Base-by-base conservation (phyloP, 2,888 invertebrate genomes). In the Steinernema hermaphroditum region DNA sequence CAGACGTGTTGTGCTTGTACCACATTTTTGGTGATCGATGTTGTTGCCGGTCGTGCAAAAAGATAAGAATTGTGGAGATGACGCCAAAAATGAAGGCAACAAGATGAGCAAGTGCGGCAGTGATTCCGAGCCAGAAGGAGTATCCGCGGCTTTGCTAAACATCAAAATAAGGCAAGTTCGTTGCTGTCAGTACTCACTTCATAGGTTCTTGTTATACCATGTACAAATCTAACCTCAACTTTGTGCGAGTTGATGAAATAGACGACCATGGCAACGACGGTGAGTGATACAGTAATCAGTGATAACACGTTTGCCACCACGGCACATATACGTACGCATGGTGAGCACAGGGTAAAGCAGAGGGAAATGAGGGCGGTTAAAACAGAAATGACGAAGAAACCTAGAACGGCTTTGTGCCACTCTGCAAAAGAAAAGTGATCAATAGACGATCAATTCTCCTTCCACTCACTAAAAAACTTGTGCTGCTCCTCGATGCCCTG, bases 111-210 rank as follows among this genome's bases (percentile, higher is more conserved):
- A 78, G 19, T 32, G 73, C 29, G 22, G 70, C 41, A 12, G 46
- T 70, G 16, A 79, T 34, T 14, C 77, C 78, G 44, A 78, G 46
- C 71, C 75, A 78, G 62, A 78, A 78, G 19, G 78, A 78, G 68
- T 78, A 78, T 27, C 78, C 78, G 57, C 75, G 74, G 43, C 57
- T 50, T 78, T 78, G 78, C 77, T 77, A 57, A 68, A 77, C n/a
- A 43, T 12, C 34, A 32, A 6, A 44, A 69, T 41, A 34, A 22
- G n/a, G 19, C 32, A 34, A 8, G 22, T 32, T n/a, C 24, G 22
- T 16, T 19, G 16, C 22, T 16, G n/a, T n/a, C n/a, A n/a, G n/a
- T n/a, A n/a, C n/a, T n/a, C 69, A 77, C 77, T 69, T 78, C 78
- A 37, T 78, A 78, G 2, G 78, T 78, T 46, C 71, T 72, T 16